Percentiles rank a stretch among this genome's conserved stretches.
phyloP scores from a whole-genome alignment of 2,113 vertebrate genomes.

The Lanius collurio region DNA sequence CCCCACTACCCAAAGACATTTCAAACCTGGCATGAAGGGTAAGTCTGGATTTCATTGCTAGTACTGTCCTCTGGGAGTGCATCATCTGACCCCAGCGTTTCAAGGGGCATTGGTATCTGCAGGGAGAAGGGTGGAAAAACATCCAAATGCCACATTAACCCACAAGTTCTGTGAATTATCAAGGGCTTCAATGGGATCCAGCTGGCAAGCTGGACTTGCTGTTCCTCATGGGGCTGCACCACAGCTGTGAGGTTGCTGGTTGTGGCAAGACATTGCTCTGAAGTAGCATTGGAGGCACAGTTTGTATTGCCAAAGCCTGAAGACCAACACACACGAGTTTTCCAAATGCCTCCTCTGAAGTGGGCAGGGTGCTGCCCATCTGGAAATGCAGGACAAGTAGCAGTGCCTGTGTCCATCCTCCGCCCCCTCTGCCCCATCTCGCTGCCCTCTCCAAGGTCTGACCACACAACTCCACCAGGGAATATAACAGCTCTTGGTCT shows the following conservation, averaged over 20 bases:
- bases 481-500: neutral
- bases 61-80: neutral
- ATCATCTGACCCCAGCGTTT: neutral
- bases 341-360: neutral
- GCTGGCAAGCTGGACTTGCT: neutral
- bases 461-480: neutral
- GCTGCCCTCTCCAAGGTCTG: neutral
- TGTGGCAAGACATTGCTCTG: neutral
- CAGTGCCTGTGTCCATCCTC: neutral
- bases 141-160: neutral
- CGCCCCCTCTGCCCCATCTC: neutral
- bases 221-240: neutral
- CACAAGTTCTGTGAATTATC: neutral
- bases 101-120: neutral
- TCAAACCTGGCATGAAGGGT: neutral
- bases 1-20: neutral
- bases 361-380: rapidly evolving
- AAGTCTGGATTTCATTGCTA: neutral
- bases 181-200: neutral
- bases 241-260: neutral
- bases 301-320: neutral
- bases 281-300: neutral
- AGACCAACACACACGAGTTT: neutral
- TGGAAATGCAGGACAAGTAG: rapidly evolving
- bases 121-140: neutral